A percentile compares a stretch with the other conserved stretches of the same genome.
Conservation (phyloP, 1,140 invertebrate species). For the Plectrocnemia conspersa region DNA sequence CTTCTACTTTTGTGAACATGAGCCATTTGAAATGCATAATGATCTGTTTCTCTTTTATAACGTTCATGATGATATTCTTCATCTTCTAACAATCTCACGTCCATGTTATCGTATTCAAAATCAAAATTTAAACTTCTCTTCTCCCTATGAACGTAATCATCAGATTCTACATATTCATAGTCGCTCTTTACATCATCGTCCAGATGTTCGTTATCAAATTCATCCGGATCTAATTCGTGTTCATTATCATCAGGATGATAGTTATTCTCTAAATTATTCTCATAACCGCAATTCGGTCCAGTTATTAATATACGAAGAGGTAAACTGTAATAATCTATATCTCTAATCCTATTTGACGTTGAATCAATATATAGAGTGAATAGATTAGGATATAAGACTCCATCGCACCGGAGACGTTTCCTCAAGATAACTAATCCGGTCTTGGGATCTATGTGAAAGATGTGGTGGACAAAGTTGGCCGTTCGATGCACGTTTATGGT, state of each 20-base stretch:
- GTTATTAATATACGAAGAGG: slow-evolving; percentile 72
- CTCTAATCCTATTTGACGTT: slow-evolving; percentile 68
- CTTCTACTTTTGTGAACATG: slow-evolving; percentile 30
- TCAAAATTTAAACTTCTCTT: slow-evolving; percentile 39
- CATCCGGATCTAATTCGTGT: slow-evolving; percentile 16
- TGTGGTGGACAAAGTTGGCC: slow-evolving; percentile 72
- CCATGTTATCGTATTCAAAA: slow-evolving; percentile 35
- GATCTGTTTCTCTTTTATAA: slow-evolving; percentile 27
- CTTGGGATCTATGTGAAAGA: slow-evolving; percentile 69
- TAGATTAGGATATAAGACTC: slow-evolving; percentile 74
- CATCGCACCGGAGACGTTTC: slow-evolving; percentile 69
- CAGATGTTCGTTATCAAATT: slow-evolving; percentile 51
- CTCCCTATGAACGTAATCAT: slow-evolving; percentile 41
- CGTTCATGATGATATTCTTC: slow-evolving; percentile 36
- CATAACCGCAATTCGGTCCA: slow-evolving; percentile 61
- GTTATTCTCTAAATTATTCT: slow-evolving; percentile 39
- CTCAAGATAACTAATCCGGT: slow-evolving; percentile 71
- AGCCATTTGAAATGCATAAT: slow-evolving; percentile 30
- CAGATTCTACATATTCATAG: slow-evolving; percentile 44
- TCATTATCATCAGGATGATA: slow-evolving; percentile 36
- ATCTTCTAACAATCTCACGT: slow-evolving; percentile 48
- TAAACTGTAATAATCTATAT: slow-evolving; percentile 78
- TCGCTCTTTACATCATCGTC: slow-evolving; percentile 44
- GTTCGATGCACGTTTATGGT: slow-evolving; percentile 72
- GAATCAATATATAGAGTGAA: slow-evolving; percentile 84